Evolutionary conservation across 2,888 invertebrate species (phyloP), one percentile per base, ranked within the genome.

Genomic region (Drosophila neonasuta): DNA sequence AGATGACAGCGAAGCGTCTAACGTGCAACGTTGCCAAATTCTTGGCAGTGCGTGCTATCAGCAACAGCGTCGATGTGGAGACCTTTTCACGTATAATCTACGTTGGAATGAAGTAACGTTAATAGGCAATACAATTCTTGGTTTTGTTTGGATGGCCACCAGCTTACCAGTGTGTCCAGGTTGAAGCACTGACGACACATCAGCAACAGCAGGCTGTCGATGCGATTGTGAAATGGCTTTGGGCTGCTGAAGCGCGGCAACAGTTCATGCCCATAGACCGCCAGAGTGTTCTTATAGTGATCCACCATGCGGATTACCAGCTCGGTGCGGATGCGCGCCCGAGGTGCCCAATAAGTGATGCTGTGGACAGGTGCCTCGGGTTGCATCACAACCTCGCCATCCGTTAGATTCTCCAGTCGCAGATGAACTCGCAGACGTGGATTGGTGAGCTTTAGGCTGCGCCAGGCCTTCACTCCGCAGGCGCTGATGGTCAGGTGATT

Each of bases 31-130:
- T 91, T 17, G 92, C 92, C 58, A 96, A 90, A 74, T 93, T 93
- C 79, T 92, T 93, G 0, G 94, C 94, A 2, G 93, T 93, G 49
- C 92, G 92, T 0, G 94, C 95, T 45, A 96, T 91, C 11, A 96
- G 91, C 44, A 96, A 90, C 13, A 96, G 92, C 0, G 96, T 96
- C 0, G 95, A 92, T 2, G 96, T 95, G 4, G 96, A 96, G 62
- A 97, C 92, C 80, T 94, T 92, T 88, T 96, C 96, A 7, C 95
- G 93, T 29, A 96, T 92, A 76, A 94, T 91, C 95, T 56, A 2
- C 7, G 7, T 5, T 7, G 1, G 1, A 1, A 45, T n/a, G 6
- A 10, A 15, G 1, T 24, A 1, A 1, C 24, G 36, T 39, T 39
- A 51, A 51, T 1, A 36, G 34, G n/a, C 3, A 1, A 1, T 2